phyloP scores from a whole-genome alignment of 2,797 vertebrate genomes.

The Prunella strophiata region DNA sequence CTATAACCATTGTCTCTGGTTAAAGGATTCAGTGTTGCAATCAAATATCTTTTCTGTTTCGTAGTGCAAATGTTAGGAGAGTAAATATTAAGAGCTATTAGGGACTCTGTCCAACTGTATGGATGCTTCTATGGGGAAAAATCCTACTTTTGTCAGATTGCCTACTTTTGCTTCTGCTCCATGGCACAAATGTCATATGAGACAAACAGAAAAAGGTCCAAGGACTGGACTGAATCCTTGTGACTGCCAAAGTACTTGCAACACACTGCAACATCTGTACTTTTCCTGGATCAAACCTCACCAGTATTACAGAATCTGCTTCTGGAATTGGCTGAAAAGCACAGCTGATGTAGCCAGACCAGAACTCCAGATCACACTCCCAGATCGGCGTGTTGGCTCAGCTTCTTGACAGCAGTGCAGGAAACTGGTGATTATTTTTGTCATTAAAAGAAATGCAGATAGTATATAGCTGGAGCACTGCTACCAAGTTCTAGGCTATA shows the following conservation, averaged over 20 bases:
- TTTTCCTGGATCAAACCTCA: background rate
- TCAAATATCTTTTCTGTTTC: background rate
- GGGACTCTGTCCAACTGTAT: background rate
- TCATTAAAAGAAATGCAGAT: slow-evolving; percentile 38
- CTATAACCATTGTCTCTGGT: background rate
- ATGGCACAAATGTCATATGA: background rate
- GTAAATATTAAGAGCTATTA: background rate
- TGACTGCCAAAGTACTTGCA: background rate
- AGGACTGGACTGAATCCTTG: background rate
- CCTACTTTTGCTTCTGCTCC: background rate
- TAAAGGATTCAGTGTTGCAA: background rate
- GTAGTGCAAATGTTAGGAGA: background rate
- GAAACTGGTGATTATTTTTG: slow-evolving; percentile 33
- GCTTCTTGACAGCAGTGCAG: slow-evolving; percentile 13
- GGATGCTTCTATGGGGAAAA: background rate
- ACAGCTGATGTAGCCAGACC: slow-evolving; percentile 1
- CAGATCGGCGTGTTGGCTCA: slow-evolving; percentile 34
- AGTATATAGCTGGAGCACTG: background rate
- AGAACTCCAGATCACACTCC: slow-evolving; percentile 41
- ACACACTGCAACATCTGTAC: slow-evolving; percentile 2
- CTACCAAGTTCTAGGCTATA: background rate
- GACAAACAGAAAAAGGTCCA: background rate
- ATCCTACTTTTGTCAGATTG: background rate
- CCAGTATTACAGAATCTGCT: background rate
- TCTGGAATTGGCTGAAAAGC: slow-evolving; percentile 22